Evolutionary conservation across 2,113 vertebrate genomes (phyloP), one percentile per base, ranked within the genome.

Genomic region (Mirounga angustirostris): DNA sequence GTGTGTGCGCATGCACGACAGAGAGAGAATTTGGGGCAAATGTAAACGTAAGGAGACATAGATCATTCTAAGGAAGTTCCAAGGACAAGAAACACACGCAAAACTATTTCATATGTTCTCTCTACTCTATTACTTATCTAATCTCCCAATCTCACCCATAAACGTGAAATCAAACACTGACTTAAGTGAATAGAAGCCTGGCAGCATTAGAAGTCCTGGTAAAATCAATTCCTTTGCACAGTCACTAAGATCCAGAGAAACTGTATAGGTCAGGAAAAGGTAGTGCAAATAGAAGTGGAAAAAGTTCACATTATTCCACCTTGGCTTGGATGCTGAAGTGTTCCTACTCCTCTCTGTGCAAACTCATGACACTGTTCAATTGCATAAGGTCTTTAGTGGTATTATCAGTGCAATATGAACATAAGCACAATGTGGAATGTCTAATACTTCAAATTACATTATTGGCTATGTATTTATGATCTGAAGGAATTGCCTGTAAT

Each of bases 41-140:
- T 97, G 24, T 36, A 91, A 97, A 97, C 97, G 28, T 98, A 97
- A 97, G 92, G 97, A 88, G n/a, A 69, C 7, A 30, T 7, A 88
- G 33, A 61, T 87, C 18, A 85, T 81, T 89, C 13, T 93, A 67
- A 83, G 26, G 91, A 69, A 83, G 30, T 88, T 87, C 28, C 21
- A 40, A 63, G 58, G 88, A 22, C 28, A 81, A 56, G 12, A 93
- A 61, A 78, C 14, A 92, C 84, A 83, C 59, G 43, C 15, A 94
- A 87, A 92, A 76, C 24, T 86, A 80, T 93, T 86, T 36, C 14
- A 65, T 22, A 9, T 33, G 9, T 50, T 80, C 40, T 69, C 46
- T 90, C 28, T 69, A 71, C 13, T 94, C 24, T 11, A 46, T 74
- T 90, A 88, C 33, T 96, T 74, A 30, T 94, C 63, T 92, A 67